A percentile compares a stretch with the other conserved stretches of the same genome.
These are phyloP conservation scores for Euglossa dilemma DNA, from an alignment of 1,140 invertebrate species.

Conservation along the genomic window DNA sequence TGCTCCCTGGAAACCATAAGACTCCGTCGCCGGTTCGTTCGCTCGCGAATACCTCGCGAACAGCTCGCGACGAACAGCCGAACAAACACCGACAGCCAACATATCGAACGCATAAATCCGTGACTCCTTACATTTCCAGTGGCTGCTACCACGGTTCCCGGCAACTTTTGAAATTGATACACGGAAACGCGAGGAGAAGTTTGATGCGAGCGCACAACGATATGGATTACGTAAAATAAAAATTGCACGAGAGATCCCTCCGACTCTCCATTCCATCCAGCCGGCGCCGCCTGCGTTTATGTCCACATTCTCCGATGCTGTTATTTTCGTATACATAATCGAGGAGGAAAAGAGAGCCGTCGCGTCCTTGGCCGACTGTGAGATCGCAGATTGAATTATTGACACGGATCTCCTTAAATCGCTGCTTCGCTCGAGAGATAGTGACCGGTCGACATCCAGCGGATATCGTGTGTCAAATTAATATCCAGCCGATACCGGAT, in stretches of 20 bases:
- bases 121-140: conserved; percentile 15
- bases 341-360: no score
- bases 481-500: no score
- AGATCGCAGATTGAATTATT: no score
- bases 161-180: conserved; percentile 25
- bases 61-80: conserved; percentile 3
- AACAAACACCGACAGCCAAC: conserved; percentile 26
- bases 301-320: no score
- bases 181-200: neutral
- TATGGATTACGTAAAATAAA: neutral
- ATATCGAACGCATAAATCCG: conserved; percentile 36
- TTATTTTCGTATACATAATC: neutral
- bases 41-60: no score
- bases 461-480: no score
- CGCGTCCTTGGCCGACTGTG: no score
- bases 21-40: neutral
- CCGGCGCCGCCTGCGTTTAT: no score
- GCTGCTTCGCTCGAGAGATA: no score
- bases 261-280: neutral
- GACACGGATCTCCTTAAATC: no score
- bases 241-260: neutral
- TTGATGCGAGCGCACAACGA: neutral
- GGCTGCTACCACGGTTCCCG: neutral
- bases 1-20: neutral
- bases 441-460: no score